Evolutionary conservation across 2,797 vertebrate genomes (phyloP).

Genomic region (Spheniscus humboldti): DNA sequence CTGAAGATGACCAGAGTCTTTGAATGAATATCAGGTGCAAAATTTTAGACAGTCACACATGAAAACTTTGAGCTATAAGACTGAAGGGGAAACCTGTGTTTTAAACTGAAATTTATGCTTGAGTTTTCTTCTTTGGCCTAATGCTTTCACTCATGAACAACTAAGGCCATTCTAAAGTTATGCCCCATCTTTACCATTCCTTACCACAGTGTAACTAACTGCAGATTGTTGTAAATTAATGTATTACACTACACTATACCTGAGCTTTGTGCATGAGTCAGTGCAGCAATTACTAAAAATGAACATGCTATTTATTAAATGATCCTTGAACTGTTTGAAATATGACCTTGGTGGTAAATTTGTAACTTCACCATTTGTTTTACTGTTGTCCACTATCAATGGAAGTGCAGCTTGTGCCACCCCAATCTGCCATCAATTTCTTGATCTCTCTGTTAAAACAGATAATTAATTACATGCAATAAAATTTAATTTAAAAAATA

Average conservation of each 20-base stretch:
- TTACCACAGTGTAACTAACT: background rate
- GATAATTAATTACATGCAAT: background rate
- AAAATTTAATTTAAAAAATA: background rate
- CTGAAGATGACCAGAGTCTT: background rate
- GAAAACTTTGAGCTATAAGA: background rate
- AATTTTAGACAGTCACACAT: background rate
- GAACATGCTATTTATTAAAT: background rate
- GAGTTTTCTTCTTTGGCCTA: background rate
- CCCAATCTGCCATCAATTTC: background rate
- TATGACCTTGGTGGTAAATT: background rate
- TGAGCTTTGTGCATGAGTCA: background rate
- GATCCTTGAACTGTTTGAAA: background rate
- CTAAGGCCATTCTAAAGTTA: background rate
- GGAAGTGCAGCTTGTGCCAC: background rate
- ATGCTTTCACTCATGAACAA: background rate
- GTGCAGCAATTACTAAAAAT: background rate
- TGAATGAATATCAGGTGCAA: background rate
- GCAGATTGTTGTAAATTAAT: background rate
- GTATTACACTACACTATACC: background rate
- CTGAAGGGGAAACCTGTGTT: background rate
- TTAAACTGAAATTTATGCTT: background rate
- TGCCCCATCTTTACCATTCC: background rate
- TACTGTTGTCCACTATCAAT: background rate
- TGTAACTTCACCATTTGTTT: background rate
- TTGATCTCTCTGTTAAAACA: background rate